These are phyloP conservation scores for Parnassius glacialis DNA, from an alignment of 2,888 invertebrate genomes.

Conservation along the genomic window DNA sequence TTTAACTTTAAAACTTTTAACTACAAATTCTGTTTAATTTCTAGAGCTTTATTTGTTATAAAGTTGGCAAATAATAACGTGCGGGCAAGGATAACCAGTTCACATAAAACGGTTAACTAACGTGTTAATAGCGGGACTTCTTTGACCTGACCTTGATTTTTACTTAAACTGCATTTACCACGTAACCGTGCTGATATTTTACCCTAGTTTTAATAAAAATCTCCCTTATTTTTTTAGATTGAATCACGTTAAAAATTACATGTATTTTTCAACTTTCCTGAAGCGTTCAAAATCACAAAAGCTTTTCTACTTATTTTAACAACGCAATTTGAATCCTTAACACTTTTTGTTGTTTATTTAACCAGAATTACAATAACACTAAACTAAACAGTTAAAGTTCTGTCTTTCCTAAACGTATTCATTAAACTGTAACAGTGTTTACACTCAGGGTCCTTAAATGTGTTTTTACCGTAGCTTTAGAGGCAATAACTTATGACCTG, in stretches of 20 bases:
- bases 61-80: neutral
- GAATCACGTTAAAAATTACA: too few relatives aligned
- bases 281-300: too few relatives aligned
- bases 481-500: conserved; percentile 16
- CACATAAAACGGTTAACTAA: conserved; percentile 8
- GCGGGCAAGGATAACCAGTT: conserved; percentile 1
- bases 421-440: conserved; percentile 10
- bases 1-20: too few relatives aligned
- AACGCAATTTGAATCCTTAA: too few relatives aligned
- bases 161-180: conserved; percentile 51
- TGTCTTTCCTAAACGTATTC: neutral
- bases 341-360: too few relatives aligned
- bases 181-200: conserved; percentile 38
- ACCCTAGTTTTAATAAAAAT: conserved; percentile 31
- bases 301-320: too few relatives aligned
- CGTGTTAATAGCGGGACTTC: conserved; percentile 11
- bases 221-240: too few relatives aligned
- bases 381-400: too few relatives aligned
- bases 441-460: neutral
- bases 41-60: neutral
- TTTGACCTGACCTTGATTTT: conserved; percentile 40
- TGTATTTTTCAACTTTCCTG: too few relatives aligned
- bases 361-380: too few relatives aligned
- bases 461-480: conserved; percentile 14
- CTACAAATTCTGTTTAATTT: too few relatives aligned